Evolutionary conservation across 2,888 invertebrate species (phyloP).

Genomic region (Lepidocyrtoides sp.): DNA sequence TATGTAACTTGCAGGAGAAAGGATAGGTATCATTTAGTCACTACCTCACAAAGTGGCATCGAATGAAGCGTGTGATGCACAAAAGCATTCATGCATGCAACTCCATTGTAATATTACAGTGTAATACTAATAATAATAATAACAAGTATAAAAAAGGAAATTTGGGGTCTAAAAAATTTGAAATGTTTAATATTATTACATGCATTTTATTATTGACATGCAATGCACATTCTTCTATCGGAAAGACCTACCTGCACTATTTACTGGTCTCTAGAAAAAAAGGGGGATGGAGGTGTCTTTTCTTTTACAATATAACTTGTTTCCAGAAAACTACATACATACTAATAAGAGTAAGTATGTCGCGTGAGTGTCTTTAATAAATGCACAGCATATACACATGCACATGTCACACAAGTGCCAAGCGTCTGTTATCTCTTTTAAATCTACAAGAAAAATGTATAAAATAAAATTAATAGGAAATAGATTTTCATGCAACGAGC

Average conservation of each 20-base stretch:
- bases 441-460: constrained; percentile 13
- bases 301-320: background rate
- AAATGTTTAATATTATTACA: constrained; percentile 7
- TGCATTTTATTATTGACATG: constrained; percentile 32
- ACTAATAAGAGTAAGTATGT: constrained; percentile 7
- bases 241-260: background rate
- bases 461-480: background rate
- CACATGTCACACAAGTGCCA: constrained; percentile 17
- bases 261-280: background rate
- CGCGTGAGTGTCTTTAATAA: constrained; percentile 37
- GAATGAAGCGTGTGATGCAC: background rate
- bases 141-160: background rate
- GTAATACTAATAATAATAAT: too few relatives aligned
- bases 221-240: background rate
- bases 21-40: constrained; percentile 24
- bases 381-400: background rate
- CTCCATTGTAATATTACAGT: background rate
- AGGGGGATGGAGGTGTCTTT: constrained; percentile 3
- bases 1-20: background rate
- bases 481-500: background rate
- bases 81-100: constrained; percentile 33
- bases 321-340: background rate
- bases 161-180: constrained; percentile 1
- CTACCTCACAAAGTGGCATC: background rate
- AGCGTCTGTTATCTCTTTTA: constrained; percentile 25